Evolutionary conservation across 2,113 vertebrate genomes (phyloP).

Genomic region (Indicator maculatus): DNA sequence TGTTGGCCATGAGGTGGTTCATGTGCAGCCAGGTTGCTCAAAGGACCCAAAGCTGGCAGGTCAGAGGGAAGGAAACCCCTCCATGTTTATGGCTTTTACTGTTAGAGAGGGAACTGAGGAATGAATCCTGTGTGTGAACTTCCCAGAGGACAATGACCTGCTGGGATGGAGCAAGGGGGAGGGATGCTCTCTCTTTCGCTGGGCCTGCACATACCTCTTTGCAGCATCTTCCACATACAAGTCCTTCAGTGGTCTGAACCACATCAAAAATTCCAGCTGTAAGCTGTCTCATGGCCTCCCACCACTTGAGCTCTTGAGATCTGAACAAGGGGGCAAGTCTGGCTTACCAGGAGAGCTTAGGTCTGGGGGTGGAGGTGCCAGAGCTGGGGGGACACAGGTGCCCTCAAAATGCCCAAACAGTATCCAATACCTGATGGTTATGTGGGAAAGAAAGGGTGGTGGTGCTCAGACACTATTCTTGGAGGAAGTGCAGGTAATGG

Average conservation of each 20-base stretch:
- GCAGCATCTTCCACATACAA: neutral
- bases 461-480: neutral
- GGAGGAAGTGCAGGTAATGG: neutral
- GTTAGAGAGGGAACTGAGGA: neutral
- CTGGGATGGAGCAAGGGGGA: neutral
- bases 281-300: neutral
- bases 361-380: neutral
- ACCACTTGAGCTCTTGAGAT: neutral
- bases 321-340: neutral
- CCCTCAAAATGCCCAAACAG: neutral
- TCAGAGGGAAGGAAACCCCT: neutral
- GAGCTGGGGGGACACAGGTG: neutral
- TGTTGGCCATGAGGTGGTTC: neutral
- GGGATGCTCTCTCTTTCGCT: neutral
- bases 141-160: rapidly evolving
- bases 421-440: neutral
- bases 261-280: neutral
- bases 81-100: neutral
- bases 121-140: neutral
- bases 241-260: neutral
- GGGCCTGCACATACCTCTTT: neutral
- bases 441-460: rapidly evolving
- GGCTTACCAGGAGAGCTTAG: no score
- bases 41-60: neutral
- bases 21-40: neutral